phyloP scores from a whole-genome alignment of 2,113 vertebrate genomes.

The Toxotes jaculatrix region DNA sequence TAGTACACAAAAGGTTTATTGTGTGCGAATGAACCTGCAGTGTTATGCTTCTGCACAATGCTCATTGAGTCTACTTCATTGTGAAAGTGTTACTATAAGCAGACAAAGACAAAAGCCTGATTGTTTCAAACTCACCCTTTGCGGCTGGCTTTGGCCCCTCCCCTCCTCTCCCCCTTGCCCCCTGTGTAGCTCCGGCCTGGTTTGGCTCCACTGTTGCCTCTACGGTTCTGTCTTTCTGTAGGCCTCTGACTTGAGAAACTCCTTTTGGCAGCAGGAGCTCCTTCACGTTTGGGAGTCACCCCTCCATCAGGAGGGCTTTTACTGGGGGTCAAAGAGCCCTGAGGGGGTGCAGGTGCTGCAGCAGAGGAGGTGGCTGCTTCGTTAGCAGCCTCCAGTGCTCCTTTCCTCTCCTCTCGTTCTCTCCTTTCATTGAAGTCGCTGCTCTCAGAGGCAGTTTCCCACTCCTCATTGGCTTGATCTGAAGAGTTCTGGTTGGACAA shows the following conservation, averaged over 20 bases:
- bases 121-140: slow-evolving; percentile 90
- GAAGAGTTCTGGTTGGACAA: slow-evolving; percentile 99
- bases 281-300: slow-evolving; percentile 86
- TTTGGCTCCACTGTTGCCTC: slow-evolving; percentile 92
- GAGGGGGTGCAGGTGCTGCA: slow-evolving; percentile 53
- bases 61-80: slow-evolving; percentile 37
- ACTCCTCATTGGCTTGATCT: slow-evolving; percentile 99
- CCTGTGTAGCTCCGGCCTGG: slow-evolving; percentile 91
- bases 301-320: slow-evolving; percentile 86
- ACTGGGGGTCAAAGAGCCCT: slow-evolving; percentile 81
- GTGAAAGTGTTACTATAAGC: slow-evolving; percentile 33
- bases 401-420: slow-evolving; percentile 94
- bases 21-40: slow-evolving; percentile 24
- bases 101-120: slow-evolving; percentile 47
- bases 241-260: slow-evolving; percentile 98
- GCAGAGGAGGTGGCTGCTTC: slow-evolving; percentile 75
- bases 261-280: slow-evolving; percentile 86
- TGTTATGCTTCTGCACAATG: slow-evolving; percentile 4
- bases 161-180: slow-evolving; percentile 91
- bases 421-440: slow-evolving; percentile 98
- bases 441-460: slow-evolving; percentile 99
- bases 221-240: slow-evolving; percentile 92
- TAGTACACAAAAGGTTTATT: slow-evolving; percentile 34
- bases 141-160: slow-evolving; percentile 89
- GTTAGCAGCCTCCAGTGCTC: slow-evolving; percentile 84